Base-by-base conservation (phyloP, 2,797 vertebrate genomes). In the Danio aesculapii region DNA sequence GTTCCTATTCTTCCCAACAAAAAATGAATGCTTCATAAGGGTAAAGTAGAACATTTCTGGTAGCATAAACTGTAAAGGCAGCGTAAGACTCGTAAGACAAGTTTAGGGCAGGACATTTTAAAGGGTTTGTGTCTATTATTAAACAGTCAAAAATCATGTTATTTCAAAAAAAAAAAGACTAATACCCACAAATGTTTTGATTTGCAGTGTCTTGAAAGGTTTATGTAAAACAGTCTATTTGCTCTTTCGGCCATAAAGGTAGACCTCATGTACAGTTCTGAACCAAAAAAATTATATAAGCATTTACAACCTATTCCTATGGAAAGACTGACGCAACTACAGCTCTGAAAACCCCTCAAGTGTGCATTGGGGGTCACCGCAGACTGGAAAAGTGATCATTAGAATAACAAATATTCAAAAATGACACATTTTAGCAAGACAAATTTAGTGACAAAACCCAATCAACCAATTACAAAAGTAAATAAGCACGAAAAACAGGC, bases 331-430 rank as follows among this genome's bases (percentile, higher is more conserved):
- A 75, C 21, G 46, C 50, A 39, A 68, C 10, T 5, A 41, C 13
- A 68, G 55, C 12, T 1, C 52, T 77, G 21, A 10, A 58, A 69
- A 12, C 1, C 64, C 53, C 55, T 75, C 30, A 47, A 73, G 11
- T 39, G 43, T 46, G 63, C 21, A 78, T 49, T 5, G 4, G 39
- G 21, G 43, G 19, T 69, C 21, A 78, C 21, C 41, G 44, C 21
- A 59, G 16, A 78, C 16, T 41, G 64, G 53, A 77, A 59, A 77
- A 59, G 7, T 9, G 10, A 59, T 69, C 53, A 59, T 7, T 0
- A 50, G 30, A 53, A 69, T 59, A 58, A 68, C n/a, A 49, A 77
- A 59, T 59, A 59, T 39, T 69, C 16, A 59, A 17, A 77, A 43
- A 59, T 39, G 21, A 57, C 0, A 30, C 17, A 46, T n/a, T 43